Evolutionary conservation across 2,113 vertebrate species (phyloP).

Genomic region (Macquaria australasica): DNA sequence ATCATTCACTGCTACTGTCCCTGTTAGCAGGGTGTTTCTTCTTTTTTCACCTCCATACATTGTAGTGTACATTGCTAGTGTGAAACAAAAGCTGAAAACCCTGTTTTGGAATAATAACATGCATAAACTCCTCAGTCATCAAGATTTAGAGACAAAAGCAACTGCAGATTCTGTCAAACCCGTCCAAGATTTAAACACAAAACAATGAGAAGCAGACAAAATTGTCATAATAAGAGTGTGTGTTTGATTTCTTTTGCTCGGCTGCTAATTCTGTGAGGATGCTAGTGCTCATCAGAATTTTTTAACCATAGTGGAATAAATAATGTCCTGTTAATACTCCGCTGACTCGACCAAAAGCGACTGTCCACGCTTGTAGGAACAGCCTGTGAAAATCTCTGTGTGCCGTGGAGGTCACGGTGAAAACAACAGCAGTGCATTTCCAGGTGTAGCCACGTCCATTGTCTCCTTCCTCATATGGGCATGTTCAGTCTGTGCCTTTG

Average conservation of each 20-base stretch:
- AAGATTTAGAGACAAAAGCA: neutral
- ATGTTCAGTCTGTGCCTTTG: slow-evolving; percentile 84
- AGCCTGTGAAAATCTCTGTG: slow-evolving; percentile 76
- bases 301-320: slow-evolving; percentile 34
- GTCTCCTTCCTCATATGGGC: slow-evolving; percentile 83
- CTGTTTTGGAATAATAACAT: too few species aligned
- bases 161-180: neutral
- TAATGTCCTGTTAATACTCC: slow-evolving; percentile 50
- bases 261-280: slow-evolving; percentile 29
- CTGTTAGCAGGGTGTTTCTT: neutral
- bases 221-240: neutral
- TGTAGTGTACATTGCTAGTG: neutral
- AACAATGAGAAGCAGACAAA: neutral
- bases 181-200: neutral
- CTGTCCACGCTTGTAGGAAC: slow-evolving; percentile 50
- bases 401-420: slow-evolving; percentile 83
- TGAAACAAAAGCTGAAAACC: too few species aligned
- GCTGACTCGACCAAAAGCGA: slow-evolving; percentile 63
- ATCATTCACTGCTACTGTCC: slow-evolving; percentile 34
- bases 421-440: slow-evolving; percentile 85
- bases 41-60: neutral
- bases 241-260: neutral
- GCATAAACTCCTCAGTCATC: too few species aligned
- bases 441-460: slow-evolving; percentile 82
- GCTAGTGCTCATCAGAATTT: slow-evolving; percentile 54